Evolutionary conservation across 2,888 invertebrate genomes (phyloP).

Genomic region (Tachina fera): DNA sequence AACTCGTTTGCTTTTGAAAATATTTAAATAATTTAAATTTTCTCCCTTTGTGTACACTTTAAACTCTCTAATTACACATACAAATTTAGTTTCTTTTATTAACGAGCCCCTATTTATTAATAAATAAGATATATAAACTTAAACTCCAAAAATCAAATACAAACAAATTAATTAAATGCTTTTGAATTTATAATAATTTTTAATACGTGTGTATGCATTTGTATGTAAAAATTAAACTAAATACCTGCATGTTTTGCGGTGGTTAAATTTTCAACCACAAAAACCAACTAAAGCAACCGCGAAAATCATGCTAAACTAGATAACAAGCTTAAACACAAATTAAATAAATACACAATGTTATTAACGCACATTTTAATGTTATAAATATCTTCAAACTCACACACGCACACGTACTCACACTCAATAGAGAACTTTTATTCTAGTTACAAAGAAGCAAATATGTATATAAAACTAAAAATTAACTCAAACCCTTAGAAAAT

Average conservation of each 20-base stretch:
- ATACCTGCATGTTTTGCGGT: slow-evolving; percentile 71
- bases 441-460: slow-evolving; percentile 4
- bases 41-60: no score
- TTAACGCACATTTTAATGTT: neutral
- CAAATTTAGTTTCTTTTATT: slow-evolving; percentile 28
- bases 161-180: neutral
- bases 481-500: slow-evolving; percentile 28
- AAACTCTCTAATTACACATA: slow-evolving; percentile 48
- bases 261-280: slow-evolving; percentile 70
- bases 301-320: slow-evolving; percentile 34
- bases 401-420: neutral
- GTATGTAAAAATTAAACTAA: slow-evolving; percentile 17
- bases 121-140: neutral
- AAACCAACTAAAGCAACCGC: slow-evolving; percentile 66
- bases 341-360: neutral
- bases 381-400: neutral
- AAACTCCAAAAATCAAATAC: slow-evolving; percentile 1
- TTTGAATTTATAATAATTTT: slow-evolving; percentile 2
- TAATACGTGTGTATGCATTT: neutral
- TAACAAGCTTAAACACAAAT: neutral
- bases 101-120: slow-evolving; percentile 37
- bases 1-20: no score
- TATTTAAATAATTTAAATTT: no score
- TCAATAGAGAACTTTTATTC: slow-evolving; percentile 2
- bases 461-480: neutral